Base-by-base conservation (phyloP, 2,888 invertebrate species). In the Taenaris catops region DNA sequence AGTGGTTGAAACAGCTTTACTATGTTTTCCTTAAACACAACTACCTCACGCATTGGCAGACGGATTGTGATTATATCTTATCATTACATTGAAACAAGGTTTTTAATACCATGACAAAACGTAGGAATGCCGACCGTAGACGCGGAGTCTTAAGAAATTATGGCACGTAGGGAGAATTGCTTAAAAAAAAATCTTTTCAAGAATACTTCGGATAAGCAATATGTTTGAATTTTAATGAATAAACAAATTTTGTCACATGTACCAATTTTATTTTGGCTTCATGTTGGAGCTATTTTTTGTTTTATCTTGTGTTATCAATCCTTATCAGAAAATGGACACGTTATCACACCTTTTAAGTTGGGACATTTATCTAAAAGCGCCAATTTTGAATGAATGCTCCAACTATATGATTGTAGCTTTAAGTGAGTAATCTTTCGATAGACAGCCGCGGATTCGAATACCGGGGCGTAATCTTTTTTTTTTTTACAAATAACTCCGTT, bases 41-140 rank as follows among this genome's bases (percentile, higher is more conserved):
- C 81, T 83, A 83, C 81, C 81, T 81, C 81, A 80, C 26, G 25
- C 11, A 68, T 71, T 71, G 78, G 76, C 79, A 75, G 79, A 76
- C 65, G 51, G 53, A 63, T 58, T 60, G 53, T 56, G 56, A 41
- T 31, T 21, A 16, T 10, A 17, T 32, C 17, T n/a, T 10, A 31
- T 32, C 23, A 24, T 24, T 44, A 39, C 32, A 40, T 51, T 39
- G 34, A 29, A 33, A 18, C n/a, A 32, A 31, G 29, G 12, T 28
- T 38, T 44, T 34, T 35, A 27, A 37, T 41, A 25, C 29, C 38
- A 43, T 41, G 42, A 46, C 41, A 46, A 26, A 17, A 21, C 23
- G 29, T 35, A 35, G 31, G 33, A 21, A 38, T 41, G 48, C 44
- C 39, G 38, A 34, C n/a, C n/a, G n/a, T n/a, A n/a, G n/a, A n/a